phyloP scores from a whole-genome alignment of 2,888 invertebrate genomes.

The Drosophila histrio region DNA sequence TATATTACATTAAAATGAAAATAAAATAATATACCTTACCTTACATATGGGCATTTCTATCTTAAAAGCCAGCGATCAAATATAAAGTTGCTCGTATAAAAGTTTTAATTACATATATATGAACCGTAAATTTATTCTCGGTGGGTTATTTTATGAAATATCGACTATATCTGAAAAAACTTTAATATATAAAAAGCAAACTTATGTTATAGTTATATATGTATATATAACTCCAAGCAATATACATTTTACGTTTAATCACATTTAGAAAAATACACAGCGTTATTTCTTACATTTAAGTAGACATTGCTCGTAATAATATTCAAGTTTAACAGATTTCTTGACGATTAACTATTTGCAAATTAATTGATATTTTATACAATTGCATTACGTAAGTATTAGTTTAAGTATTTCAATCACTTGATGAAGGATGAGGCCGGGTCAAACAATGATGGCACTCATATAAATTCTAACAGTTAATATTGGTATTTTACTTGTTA shows the following conservation, averaged over 20 bases:
- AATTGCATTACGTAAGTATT: constrained; percentile 42
- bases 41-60: background rate
- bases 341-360: constrained; percentile 48
- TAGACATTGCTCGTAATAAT: constrained; percentile 47
- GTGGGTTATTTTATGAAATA: no score
- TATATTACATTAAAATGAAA: background rate
- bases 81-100: no score
- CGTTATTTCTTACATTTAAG: constrained; percentile 54
- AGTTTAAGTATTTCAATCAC: constrained; percentile 42
- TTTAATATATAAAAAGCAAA: no score
- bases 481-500: constrained; percentile 60
- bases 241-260: constrained; percentile 60
- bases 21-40: no score
- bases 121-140: no score
- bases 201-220: no score
- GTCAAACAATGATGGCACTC: constrained; percentile 27
- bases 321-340: constrained; percentile 47
- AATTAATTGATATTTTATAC: constrained; percentile 40
- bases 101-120: no score
- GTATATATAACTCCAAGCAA: background rate
- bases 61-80: background rate
- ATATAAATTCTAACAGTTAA: constrained; percentile 55
- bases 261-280: constrained; percentile 77
- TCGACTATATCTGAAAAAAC: no score
- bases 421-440: constrained; percentile 31